phyloP scores from a whole-genome alignment of 2,888 invertebrate genomes.

The Hypolimnas misippus region DNA sequence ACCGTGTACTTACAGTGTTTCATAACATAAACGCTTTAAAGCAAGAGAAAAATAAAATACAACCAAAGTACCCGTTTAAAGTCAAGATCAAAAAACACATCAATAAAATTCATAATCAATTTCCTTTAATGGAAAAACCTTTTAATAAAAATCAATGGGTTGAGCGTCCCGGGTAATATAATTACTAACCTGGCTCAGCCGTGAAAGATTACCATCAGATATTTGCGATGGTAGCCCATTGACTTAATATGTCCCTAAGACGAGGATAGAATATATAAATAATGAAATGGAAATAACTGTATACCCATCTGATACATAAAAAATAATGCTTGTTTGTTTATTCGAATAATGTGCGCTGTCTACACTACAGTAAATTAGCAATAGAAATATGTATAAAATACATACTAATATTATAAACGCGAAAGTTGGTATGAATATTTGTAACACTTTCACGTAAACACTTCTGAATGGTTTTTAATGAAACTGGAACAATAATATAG shows the following conservation, averaged over 20 bases:
- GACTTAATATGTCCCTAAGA: slow-evolving; percentile 18
- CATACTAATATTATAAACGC: no score
- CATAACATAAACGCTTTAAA: neutral
- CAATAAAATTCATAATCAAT: slow-evolving; percentile 7
- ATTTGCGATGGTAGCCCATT: slow-evolving; percentile 18
- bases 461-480: no score
- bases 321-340: no score
- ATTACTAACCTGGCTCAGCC: slow-evolving; percentile 13
- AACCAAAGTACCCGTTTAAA: neutral
- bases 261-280: slow-evolving; percentile 18
- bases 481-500: no score
- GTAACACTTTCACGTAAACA: no score
- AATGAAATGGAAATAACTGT: neutral
- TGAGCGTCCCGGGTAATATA: slow-evolving; percentile 4
- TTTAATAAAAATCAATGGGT: slow-evolving; percentile 9
- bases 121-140: slow-evolving; percentile 2
- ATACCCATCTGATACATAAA: no score
- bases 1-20: no score
- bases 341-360: no score
- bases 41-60: neutral
- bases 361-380: no score
- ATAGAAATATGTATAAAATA: no score
- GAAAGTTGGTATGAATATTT: no score
- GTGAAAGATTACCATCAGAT: slow-evolving; percentile 18
- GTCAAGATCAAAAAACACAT: slow-evolving; percentile 1